These are phyloP conservation scores for Tretioscincus oriximinensis DNA, from an alignment of 2,113 vertebrate species.

Conservation along the genomic window DNA sequence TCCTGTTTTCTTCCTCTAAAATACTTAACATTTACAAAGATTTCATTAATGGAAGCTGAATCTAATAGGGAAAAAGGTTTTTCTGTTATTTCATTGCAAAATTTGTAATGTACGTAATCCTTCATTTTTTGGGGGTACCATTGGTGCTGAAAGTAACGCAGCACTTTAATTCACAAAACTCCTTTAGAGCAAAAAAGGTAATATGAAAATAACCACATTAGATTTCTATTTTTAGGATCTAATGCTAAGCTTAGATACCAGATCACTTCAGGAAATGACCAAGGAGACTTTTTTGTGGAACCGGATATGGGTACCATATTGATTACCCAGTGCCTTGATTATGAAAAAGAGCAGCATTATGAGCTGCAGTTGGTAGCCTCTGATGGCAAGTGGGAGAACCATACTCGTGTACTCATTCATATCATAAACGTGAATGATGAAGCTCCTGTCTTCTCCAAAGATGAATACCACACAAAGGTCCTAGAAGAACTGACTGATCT, in stretches of 20 bases:
- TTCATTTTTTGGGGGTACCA: too few relatives aligned
- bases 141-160: background rate
- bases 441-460: slow-evolving; percentile 83
- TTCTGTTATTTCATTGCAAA: too few relatives aligned
- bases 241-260: slow-evolving; percentile 88
- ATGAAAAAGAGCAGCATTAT: slow-evolving; percentile 79
- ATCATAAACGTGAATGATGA: slow-evolving; percentile 87
- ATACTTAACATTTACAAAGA: too few relatives aligned
- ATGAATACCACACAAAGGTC: slow-evolving; percentile 78
- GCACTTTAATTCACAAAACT: background rate
- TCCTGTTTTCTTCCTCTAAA: too few relatives aligned
- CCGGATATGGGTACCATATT: slow-evolving; percentile 83
- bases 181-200: background rate
- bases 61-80: too few relatives aligned
- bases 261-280: slow-evolving; percentile 82
- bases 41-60: too few relatives aligned
- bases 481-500: slow-evolving; percentile 80
- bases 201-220: background rate
- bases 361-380: slow-evolving; percentile 84
- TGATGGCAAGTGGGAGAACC: slow-evolving; percentile 90
- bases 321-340: slow-evolving; percentile 84
- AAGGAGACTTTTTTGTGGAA: slow-evolving; percentile 86
- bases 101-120: too few relatives aligned
- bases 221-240: slow-evolving; percentile 69
- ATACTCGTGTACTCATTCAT: slow-evolving; percentile 78